Evolutionary conservation across 2,888 invertebrate genomes (phyloP), one percentile per base, ranked within the genome.

Genomic region (Artemia sinica): DNA sequence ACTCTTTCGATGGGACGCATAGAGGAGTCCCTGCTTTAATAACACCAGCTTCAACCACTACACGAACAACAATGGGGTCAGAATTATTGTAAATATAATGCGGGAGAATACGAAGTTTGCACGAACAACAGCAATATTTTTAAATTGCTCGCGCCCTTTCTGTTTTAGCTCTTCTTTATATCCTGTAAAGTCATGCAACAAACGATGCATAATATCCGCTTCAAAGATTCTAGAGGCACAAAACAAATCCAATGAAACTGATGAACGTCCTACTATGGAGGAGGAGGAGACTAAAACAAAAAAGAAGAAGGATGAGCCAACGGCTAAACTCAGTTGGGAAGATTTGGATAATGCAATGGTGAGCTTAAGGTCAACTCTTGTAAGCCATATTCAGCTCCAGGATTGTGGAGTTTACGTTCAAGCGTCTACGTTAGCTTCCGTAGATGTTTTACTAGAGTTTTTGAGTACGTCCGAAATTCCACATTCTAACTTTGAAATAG

Each of bases 181-280:
- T 13, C 88, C 86, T 75, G 85, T 94, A 82, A 98, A 99, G 78
- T 90, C 89, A 80, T 99, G 98, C 80, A 97, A 97, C 76, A 99
- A 82, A 80, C 99, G 99, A 81, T 99, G 99, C 77, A 99, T 99
- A 77, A 99, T 99, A 81, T 99, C 96, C 9, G 98, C 98, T 72
- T 91, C 86, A 84, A 99, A 99, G 77, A 98, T 92, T 80, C 18
- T 18, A 18, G 18, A 18, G 18, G 18, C 18, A 18, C 18, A 18
- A 18, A 18, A 18, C 18, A 1, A 18, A 18, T 18, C 18, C 18
- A 18, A 18, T 18, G 18, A 18, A 18, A 18, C 18, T 18, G 18
- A 18, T 18, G 18, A 18, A 18, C 18, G 18, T 18, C 18, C 18
- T 18, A 18, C 18, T 18, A 18, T 18, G 18, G 18, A 18, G 18